Conservation (phyloP, 1,140 invertebrate species). For the fruit fly (Drosophila melanogaster) region DNA sequence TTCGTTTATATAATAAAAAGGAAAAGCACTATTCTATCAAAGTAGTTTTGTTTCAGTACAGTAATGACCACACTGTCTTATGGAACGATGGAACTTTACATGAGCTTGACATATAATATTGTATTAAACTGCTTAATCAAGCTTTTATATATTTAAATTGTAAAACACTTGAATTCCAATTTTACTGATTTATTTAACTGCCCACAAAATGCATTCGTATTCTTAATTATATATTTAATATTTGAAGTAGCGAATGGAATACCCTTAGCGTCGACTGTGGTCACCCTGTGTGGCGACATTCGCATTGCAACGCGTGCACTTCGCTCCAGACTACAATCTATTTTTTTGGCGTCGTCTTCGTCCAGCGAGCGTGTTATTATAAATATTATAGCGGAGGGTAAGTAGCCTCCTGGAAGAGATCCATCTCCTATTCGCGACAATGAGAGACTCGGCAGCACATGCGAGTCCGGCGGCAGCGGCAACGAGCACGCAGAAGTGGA, state of each 20-base stretch:
- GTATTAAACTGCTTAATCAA: too few relatives aligned
- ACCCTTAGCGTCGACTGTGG: background rate
- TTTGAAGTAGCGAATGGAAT: background rate
- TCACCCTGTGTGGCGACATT: conserved; percentile 20
- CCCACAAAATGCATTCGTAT: too few relatives aligned
- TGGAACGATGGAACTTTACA: too few relatives aligned
- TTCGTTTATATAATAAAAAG: too few relatives aligned
- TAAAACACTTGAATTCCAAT: too few relatives aligned
- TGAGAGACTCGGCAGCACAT: conserved; percentile 49
- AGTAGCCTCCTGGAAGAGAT: background rate
- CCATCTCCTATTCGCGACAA: conserved; percentile 11
- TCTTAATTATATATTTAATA: too few relatives aligned
- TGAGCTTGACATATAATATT: too few relatives aligned
- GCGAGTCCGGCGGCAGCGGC: conserved; percentile 17
- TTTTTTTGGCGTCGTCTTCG: conserved; percentile 40
- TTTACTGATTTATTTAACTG: too few relatives aligned
- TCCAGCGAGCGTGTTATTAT: conserved; percentile 23
- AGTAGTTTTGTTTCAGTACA: too few relatives aligned
- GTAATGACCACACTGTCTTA: too few relatives aligned
- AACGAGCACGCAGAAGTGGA: conserved; percentile 72
- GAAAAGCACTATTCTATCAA: too few relatives aligned
- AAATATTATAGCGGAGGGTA: conserved; percentile 1
- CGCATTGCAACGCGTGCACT: conserved; percentile 46
- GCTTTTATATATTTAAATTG: too few relatives aligned
- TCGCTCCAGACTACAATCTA: conserved; percentile 31